Conservation (phyloP, 2,797 vertebrate species). For the Sylvilagus floridanus region DNA sequence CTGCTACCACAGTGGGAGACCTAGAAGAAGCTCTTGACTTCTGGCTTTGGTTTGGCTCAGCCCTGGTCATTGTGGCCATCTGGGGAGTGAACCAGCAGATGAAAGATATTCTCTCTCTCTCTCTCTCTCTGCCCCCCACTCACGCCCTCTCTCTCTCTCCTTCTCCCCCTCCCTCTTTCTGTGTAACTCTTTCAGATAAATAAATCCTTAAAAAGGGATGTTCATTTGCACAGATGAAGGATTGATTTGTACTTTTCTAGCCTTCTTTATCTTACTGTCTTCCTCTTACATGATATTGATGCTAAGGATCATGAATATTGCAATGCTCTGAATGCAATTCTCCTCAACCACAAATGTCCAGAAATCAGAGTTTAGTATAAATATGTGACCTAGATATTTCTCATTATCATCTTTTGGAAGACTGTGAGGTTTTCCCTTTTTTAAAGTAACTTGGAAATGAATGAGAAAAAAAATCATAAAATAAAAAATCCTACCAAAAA, state of each 20-base stretch:
- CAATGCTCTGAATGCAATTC: neutral
- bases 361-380: neutral
- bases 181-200: too few species aligned
- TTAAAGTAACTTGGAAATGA: conserved; percentile 2
- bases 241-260: neutral
- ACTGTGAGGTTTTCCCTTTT: neutral
- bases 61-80: too few species aligned
- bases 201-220: too few species aligned
- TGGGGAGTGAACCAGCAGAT: too few species aligned
- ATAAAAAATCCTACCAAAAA: conserved; percentile 30
- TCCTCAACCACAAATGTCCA: neutral
- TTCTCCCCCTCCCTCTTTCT: too few species aligned
- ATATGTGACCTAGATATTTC: neutral
- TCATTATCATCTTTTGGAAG: conserved; percentile 16
- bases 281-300: neutral
- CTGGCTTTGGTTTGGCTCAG: too few species aligned
- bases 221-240: neutral
- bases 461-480: neutral
- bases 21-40: too few species aligned
- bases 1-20: too few species aligned
- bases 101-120: too few species aligned
- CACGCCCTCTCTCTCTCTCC: too few species aligned
- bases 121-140: too few species aligned
- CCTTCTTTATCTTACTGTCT: neutral
- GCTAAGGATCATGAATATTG: neutral